Conservation (phyloP, 2,888 invertebrate genomes). For the Hirtodrosophila duncani region DNA sequence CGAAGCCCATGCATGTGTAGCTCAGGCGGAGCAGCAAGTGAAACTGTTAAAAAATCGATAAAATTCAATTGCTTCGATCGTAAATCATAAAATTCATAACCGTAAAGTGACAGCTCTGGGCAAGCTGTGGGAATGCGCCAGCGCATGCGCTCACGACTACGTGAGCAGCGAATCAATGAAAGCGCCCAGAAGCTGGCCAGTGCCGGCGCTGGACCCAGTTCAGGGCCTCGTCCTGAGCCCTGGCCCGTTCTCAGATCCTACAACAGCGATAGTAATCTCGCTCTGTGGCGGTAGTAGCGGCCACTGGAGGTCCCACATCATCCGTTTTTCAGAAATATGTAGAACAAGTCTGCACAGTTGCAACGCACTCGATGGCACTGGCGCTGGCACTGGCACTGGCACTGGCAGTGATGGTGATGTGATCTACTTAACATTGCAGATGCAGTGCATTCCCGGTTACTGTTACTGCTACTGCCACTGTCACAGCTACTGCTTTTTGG, state of each 20-base stretch:
- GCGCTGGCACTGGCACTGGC: conserved; percentile 22
- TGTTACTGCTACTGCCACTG: conserved; percentile 14
- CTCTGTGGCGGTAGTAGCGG: conserved; percentile 30
- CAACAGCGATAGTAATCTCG: conserved; percentile 54
- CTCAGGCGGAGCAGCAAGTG: conserved; percentile 29
- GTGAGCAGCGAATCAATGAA: conserved; percentile 62
- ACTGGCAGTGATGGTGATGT: conserved; percentile 41
- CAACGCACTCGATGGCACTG: conserved; percentile 19
- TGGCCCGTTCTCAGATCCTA: no score
- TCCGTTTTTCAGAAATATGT: neutral
- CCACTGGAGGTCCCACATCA: conserved; percentile 43
- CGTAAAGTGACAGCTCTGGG: conserved; percentile 70
- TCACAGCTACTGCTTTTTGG: conserved; percentile 22
- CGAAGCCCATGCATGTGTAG: conserved; percentile 26
- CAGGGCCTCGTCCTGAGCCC: no score
- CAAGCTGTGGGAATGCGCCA: conserved; percentile 62
- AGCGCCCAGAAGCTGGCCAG: conserved; percentile 1
- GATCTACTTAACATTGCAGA: conserved; percentile 70
- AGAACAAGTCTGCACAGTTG: conserved; percentile 5
- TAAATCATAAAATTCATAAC: conserved; percentile 77
- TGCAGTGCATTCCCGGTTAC: conserved; percentile 21
- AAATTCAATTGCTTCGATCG: conserved; percentile 71
- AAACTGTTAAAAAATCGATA: conserved; percentile 74
- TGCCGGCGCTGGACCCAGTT: conserved; percentile 3
- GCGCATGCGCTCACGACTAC: conserved; percentile 58